Evolutionary conservation across 2,888 invertebrate species (phyloP), one percentile per base, ranked within the genome.

Genomic region (Agapostemon virescens): DNA sequence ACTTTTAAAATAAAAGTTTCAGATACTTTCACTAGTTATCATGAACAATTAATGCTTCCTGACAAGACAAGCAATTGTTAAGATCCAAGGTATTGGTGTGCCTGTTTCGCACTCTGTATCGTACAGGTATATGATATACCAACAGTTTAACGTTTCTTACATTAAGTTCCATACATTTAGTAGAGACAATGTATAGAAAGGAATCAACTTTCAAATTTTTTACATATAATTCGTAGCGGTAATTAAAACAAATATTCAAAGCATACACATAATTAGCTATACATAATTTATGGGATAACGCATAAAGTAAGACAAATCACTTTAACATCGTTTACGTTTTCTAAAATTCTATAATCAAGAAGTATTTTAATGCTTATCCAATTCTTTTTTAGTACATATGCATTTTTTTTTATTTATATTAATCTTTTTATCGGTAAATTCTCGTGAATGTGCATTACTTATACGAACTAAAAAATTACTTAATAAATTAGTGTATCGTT

Each of bases 71-170:
- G 58, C 52, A 49, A 81, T 78, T 42, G 42, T 74, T 75, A 73
- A 36, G 87, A 90, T 90, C 89, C 90, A 91, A 91, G 90, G 90
- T 90, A 91, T 89, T 87, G 86, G 87, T 86, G 87, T 88, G 82
- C 82, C 81, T 79, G 76, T 84, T 77, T 82, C 77, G 82, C 75
- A 79, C 71, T 81, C 78, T 84, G 77, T 83, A 83, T 83, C 75
- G 83, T 85, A 86, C 80, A 78, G 74, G 85, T 85, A 85, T 84
- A 71, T 69, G 77, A 81, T 79, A 81, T 83, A 78, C 82, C 79
- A 85, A 82, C 81, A 81, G 69, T 74, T 77, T 76, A 82, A 77
- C 77, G 72, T 67, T 74, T 81, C 77, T 86, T 84, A 86, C 76
- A 83, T 84, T 83, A 85, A 76, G 68, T 84, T 79, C 83, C 82